Base-by-base conservation (phyloP, 2,797 vertebrate species). In the Enteromius anoplus region DNA sequence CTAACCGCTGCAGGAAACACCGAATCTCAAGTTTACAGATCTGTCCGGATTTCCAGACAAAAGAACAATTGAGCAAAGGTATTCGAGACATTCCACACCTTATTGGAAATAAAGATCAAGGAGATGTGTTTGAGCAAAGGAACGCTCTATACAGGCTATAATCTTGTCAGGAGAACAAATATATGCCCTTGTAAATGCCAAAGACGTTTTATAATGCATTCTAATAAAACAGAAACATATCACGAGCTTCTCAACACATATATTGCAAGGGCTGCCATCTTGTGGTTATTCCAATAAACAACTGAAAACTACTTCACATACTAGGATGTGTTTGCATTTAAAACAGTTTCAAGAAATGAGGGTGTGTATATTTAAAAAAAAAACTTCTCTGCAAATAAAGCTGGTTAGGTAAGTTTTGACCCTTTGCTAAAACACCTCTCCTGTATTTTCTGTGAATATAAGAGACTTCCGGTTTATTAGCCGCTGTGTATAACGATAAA, bases 191-290 rank as follows among this genome's bases (percentile, higher is more conserved):
- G 14, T 15, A 40, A 37, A 75, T 9, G 21, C 51, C 32, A 5
- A 55, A 37, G 26, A 75, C 7, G 47, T 12, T 68, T n/a, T 1
- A 51, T 65, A 66, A 66, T 37, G 7, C 12, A 23, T 15, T 29
- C 2, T 17, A 32, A 12, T 5, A 37, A 75, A n/a, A 75, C 5
- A 32, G 5, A 70, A 70, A 47, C 14, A 11, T n/a, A 23, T 40
- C 4, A n/a, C 0, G 6, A 71, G 23, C 2, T 7, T 53, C 12
- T 29, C 15, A 32, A n/a, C 37, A 21, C 6, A 53, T 53, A 3
- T 47, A 5, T 47, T 49, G 62, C 21, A 32, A 47, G 73, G 23
- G 29, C 68, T 86, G 85, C 85, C 85, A 84, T 82, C 86, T 82
- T 84, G 83, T 82, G 85, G 68, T 51, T 26, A 55, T 40, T 55